Evolutionary conservation across 2,888 invertebrate species (phyloP), one percentile per base, ranked within the genome.

Genomic region (Drosophila emarginata): DNA sequence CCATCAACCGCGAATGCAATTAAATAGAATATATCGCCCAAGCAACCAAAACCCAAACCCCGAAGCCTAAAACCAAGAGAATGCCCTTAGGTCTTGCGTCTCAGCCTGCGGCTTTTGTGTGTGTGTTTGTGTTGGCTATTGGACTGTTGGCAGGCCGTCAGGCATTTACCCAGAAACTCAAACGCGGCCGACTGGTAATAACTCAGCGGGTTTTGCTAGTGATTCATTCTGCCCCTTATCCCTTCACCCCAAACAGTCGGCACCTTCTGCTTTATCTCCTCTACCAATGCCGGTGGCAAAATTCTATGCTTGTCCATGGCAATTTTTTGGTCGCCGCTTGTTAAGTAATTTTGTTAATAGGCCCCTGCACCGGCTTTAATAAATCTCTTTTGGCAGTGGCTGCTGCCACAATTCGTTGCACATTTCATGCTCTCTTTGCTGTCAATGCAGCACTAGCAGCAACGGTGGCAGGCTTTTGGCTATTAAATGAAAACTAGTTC

Each of bases 321-420:
- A 81, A 82, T 58, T 64, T 62, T 62, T 83, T 67, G 88, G 75
- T 56, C 70, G 81, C 51, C 70, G 81, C 83, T 84, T 88, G 84
- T 84, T 84, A 84, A 84, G 84, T 84, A 84, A 84, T 84, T 84
- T 84, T 76, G 87, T 88, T 84, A 84, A 88, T 84, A 88, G 85
- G 85, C 77, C 59, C 67, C 71, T 63, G 68, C 61, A 59, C 67
- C 52, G 80, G 80, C 87, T 88, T 80, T 72, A 83, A 83, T 83
- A 83, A 83, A 83, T 83, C 82, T 88, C 71, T 71, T 64, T 69
- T 57, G 82, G 86, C 56, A 77, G 86, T 59, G 83, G 83, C 56
- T 76, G 88, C 88, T 83, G 88, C 82, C 78, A 83, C 83, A 83
- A 83, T 80, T 86, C 83, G 83, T 78, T 83, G 87, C 87, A 86